Conservation (phyloP, 2,888 invertebrate genomes). For the Thelaira solivaga region DNA sequence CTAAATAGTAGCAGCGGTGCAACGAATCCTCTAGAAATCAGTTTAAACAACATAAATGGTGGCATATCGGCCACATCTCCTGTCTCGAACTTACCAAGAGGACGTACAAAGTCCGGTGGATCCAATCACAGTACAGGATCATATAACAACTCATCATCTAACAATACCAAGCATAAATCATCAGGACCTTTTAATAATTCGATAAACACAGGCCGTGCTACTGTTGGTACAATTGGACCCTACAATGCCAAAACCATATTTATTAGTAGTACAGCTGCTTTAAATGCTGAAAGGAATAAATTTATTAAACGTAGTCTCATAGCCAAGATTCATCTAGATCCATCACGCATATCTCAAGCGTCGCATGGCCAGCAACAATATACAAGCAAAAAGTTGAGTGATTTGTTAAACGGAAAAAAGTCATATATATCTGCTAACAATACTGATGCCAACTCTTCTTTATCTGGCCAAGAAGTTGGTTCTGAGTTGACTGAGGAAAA, state of each 20-base stretch:
- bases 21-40: constrained; percentile 53
- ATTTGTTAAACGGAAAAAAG: constrained; percentile 67
- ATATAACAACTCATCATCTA: constrained; percentile 45
- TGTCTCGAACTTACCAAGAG: constrained; percentile 35
- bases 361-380: constrained; percentile 51
- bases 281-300: constrained; percentile 64
- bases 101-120: constrained; percentile 35
- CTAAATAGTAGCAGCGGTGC: constrained; percentile 12
- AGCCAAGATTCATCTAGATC: constrained; percentile 53
- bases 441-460: constrained; percentile 8
- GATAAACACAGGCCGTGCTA: constrained; percentile 20
- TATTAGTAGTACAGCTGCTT: constrained; percentile 67
- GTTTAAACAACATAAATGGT: constrained; percentile 56
- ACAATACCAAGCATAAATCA: constrained; percentile 42
- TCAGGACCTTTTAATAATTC: constrained; percentile 1
- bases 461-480: constrained; percentile 16
- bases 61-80: constrained; percentile 59
- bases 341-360: constrained; percentile 15
- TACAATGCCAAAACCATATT: constrained; percentile 68
- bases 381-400: constrained; percentile 70
- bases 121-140: constrained; percentile 39
- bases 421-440: neutral
- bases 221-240: constrained; percentile 53
- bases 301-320: constrained; percentile 69
- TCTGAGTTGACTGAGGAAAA: constrained; percentile 45